phyloP scores from a whole-genome alignment of 2,797 vertebrate species.

The Nannoperca australis region DNA sequence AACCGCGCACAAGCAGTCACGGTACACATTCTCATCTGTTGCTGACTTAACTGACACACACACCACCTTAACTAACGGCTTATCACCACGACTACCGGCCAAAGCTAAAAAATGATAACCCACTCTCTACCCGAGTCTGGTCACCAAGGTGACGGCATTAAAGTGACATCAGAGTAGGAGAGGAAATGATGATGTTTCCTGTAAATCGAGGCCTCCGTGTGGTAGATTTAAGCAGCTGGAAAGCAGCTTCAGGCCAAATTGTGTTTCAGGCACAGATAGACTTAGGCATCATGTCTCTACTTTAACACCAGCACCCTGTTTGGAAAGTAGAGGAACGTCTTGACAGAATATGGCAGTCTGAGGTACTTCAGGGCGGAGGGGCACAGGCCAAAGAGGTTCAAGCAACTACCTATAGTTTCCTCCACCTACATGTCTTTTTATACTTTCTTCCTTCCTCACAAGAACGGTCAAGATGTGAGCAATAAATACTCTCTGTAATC shows the following conservation, averaged over 20 bases:
- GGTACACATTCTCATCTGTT: conserved; percentile 46
- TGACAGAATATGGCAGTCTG: conserved; percentile 71
- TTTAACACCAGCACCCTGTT: conserved; percentile 62
- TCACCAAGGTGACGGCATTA: conserved; percentile 55
- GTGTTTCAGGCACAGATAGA: conserved; percentile 82
- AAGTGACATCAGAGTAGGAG: conserved; percentile 72
- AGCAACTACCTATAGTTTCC: conserved; percentile 29
- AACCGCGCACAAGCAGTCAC: conserved; percentile 41
- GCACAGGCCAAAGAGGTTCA: conserved; percentile 46
- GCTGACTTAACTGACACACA: conserved; percentile 43
- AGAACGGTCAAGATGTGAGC: conserved; percentile 64
- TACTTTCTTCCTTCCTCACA: conserved; percentile 28
- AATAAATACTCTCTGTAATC: conserved; percentile 69
- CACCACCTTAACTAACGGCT: conserved; percentile 42
- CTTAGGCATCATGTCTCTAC: conserved; percentile 74
- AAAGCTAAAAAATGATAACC: conserved; percentile 29
- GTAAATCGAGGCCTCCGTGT: conserved; percentile 67
- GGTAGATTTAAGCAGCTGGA: conserved; percentile 58
- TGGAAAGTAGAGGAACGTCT: conserved; percentile 59
- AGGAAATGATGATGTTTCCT: conserved; percentile 62
- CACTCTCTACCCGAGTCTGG: conserved; percentile 39
- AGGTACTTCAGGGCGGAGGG: conserved; percentile 71
- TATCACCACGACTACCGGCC: conserved; percentile 27
- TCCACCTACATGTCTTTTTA: conserved; percentile 19
- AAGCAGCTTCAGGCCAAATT: conserved; percentile 71